These are phyloP conservation scores for Neosilurus hyrtlii DNA, from an alignment of 2,797 vertebrate species.

Conservation along the genomic window DNA sequence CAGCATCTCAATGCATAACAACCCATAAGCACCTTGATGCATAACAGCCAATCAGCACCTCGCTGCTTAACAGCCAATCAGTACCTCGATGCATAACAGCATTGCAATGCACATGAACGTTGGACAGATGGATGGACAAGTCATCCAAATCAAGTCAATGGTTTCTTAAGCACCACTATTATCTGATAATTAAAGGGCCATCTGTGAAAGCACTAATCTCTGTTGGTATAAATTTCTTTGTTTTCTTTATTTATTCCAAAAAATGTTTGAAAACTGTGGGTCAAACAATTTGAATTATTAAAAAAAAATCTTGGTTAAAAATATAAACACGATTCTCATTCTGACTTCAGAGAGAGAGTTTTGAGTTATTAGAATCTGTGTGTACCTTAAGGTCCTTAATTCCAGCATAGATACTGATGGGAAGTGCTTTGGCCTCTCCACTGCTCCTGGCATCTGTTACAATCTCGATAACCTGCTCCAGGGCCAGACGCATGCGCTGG, in stretches of 20 bases:
- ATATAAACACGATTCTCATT: not conserved
- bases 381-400: conserved; percentile 95
- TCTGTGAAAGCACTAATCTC: not conserved
- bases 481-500: conserved; percentile 90
- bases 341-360: not conserved
- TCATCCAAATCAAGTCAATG: no score
- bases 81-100: no score
- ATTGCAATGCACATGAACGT: no score
- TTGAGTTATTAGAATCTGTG: not conserved
- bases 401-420: conserved; percentile 86
- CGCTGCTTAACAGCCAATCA: no score
- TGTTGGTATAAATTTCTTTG: not conserved
- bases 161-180: not conserved
- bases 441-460: conserved; percentile 86
- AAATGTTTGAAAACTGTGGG: not conserved
- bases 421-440: conserved; percentile 78
- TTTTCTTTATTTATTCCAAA: not conserved
- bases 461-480: conserved; percentile 96
- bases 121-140: no score
- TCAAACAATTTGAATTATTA: not conserved
- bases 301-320: not conserved
- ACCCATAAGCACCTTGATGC: no score
- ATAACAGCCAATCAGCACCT: no score
- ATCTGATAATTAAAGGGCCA: not conserved
- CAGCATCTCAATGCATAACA: no score